Evolutionary conservation across 2,113 vertebrate species (phyloP).

Genomic region (Phaetusa simplex): DNA sequence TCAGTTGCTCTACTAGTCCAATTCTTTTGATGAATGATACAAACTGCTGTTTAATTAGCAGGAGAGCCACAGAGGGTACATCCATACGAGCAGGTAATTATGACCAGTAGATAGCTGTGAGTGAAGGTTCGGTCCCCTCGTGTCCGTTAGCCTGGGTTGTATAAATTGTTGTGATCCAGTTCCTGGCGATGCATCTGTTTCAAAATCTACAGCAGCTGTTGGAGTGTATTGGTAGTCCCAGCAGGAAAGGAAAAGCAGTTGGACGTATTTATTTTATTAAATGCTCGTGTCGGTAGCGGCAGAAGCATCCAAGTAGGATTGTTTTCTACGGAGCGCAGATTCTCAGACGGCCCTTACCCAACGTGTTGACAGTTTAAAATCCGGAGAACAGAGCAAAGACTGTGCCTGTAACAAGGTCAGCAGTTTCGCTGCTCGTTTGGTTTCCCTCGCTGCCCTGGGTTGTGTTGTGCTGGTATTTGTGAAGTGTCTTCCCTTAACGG

Average conservation of each 20-base stretch:
- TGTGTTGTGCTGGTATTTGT: not conserved
- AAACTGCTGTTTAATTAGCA: conserved; percentile 8
- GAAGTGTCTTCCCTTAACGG: not conserved
- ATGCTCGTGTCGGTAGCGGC: not conserved
- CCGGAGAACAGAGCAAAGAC: not conserved
- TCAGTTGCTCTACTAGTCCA: not conserved
- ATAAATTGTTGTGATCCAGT: conserved; percentile 12
- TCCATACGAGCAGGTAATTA: not conserved
- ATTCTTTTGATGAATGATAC: not conserved
- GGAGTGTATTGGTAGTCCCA: not conserved
- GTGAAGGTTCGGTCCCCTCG: not conserved
- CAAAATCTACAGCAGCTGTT: conserved; percentile 30
- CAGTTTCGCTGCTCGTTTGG: not conserved
- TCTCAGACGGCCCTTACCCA: not conserved
- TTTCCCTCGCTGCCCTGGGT: not conserved
- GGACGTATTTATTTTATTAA: not conserved
- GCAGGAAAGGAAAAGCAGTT: not conserved
- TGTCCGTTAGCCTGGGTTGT: not conserved
- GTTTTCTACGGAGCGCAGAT: not conserved
- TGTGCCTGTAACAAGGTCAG: not conserved
- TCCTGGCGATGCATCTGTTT: not conserved
- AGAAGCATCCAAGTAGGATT: not conserved
- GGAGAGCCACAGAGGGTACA: not conserved
- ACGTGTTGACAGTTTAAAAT: not conserved
- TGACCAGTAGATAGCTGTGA: not conserved